Conservation (phyloP, 2,888 invertebrate genomes). For the Julus scanicus region DNA sequence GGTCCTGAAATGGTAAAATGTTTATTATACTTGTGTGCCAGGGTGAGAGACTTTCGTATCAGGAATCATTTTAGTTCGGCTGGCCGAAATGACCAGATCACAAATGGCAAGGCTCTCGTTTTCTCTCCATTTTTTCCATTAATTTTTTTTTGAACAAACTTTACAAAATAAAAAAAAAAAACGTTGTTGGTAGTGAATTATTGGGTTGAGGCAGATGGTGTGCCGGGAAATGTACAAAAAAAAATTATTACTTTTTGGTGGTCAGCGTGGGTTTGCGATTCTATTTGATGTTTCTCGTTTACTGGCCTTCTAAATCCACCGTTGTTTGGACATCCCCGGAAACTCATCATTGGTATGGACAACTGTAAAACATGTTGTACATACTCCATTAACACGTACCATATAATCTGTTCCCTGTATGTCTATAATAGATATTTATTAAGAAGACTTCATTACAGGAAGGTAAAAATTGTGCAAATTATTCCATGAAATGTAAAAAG, state of each 20-base stretch:
- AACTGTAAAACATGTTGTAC: too few species aligned
- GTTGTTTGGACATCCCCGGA: background rate
- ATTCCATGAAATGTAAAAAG: too few species aligned
- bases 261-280: background rate
- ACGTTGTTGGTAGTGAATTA: background rate
- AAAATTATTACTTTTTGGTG: background rate
- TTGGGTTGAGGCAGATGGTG: constrained; percentile 7
- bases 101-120: background rate
- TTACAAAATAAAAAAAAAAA: too few species aligned
- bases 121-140: background rate
- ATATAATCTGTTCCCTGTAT: too few species aligned
- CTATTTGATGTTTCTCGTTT: constrained; percentile 8
- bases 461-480: too few species aligned
- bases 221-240: background rate
- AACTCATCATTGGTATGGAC: constrained; percentile 1
- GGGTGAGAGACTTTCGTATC: constrained; percentile 40
- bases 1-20: constrained; percentile 40
- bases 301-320: background rate
- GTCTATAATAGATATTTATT: too few species aligned
- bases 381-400: too few species aligned
- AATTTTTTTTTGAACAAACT: background rate
- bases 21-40: constrained; percentile 45
- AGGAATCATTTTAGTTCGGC: constrained; percentile 36
- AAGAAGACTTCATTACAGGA: too few species aligned
- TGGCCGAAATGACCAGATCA: constrained; percentile 32